A percentile compares a stretch with the other conserved stretches of the same genome.
Evolutionary conservation across 2,888 invertebrate genomes (phyloP).

Genomic region (Endomychus coccineus): DNA sequence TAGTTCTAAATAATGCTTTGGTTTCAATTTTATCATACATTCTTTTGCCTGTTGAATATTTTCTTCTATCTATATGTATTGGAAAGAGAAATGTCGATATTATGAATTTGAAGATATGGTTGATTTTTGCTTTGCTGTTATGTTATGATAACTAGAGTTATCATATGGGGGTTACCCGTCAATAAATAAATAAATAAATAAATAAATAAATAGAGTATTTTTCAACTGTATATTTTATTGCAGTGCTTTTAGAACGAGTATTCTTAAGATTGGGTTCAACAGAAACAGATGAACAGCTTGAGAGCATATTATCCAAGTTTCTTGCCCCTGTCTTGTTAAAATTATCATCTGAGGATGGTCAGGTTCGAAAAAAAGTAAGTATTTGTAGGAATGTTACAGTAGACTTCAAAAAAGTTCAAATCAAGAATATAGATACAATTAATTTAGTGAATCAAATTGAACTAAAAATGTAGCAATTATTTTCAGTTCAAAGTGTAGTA

Average conservation of each 20-base stretch:
- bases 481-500: too few relatives aligned
- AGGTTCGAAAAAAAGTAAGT: constrained; percentile 53
- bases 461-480: background rate
- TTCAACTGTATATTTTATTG: too few relatives aligned
- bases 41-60: too few relatives aligned
- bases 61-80: too few relatives aligned
- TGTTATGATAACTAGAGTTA: too few relatives aligned
- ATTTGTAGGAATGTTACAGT: background rate
- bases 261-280: constrained; percentile 82
- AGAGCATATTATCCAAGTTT: constrained; percentile 73
- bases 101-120: too few relatives aligned
- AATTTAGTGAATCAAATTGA: background rate
- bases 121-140: background rate
- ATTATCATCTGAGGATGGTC: constrained; percentile 78
- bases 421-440: too few relatives aligned
- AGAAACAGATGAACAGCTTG: constrained; percentile 82
- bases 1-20: too few relatives aligned
- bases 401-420: background rate
- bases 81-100: too few relatives aligned
- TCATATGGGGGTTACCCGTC: too few relatives aligned
- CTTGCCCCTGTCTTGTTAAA: constrained; percentile 85
- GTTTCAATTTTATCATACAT: too few relatives aligned
- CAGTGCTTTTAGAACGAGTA: constrained; percentile 82
- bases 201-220: background rate
- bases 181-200: background rate